Conservation (phyloP, 2,888 invertebrate genomes). For the Himalopsyche tibetana region DNA sequence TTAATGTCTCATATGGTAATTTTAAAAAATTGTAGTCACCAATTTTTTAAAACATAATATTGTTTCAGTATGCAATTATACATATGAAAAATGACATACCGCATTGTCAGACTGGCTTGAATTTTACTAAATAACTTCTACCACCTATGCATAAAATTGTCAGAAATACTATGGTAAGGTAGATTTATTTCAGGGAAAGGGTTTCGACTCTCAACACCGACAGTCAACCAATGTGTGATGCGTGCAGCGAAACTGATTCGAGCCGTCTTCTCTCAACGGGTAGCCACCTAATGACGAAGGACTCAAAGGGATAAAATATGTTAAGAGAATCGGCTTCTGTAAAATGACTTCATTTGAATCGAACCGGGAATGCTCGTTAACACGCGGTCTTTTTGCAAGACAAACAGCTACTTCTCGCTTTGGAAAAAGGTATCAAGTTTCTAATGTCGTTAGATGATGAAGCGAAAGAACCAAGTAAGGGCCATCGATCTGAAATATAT, state of each 20-base stretch:
- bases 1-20: not conserved
- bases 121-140: not conserved
- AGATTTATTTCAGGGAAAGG: not conserved
- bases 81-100: too few relatives aligned
- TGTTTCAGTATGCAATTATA: not conserved
- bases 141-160: not conserved
- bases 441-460: not conserved
- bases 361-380: constrained; percentile 4
- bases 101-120: too few relatives aligned
- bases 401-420: not conserved
- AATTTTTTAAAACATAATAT: too few relatives aligned
- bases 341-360: constrained; percentile 27
- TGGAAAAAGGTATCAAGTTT: not conserved
- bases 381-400: not conserved
- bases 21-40: too few relatives aligned
- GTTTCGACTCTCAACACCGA: not conserved
- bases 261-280: constrained; percentile 45
- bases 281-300: constrained; percentile 1
- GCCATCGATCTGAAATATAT: not conserved
- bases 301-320: constrained; percentile 26
- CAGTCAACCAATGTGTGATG: constrained; percentile 8
- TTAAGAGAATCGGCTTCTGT: constrained; percentile 31
- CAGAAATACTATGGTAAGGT: not conserved
- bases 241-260: constrained; percentile 39
- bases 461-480: not conserved